Base-by-base conservation (phyloP, 2,113 vertebrate genomes). In the Jaculus jaculus region DNA sequence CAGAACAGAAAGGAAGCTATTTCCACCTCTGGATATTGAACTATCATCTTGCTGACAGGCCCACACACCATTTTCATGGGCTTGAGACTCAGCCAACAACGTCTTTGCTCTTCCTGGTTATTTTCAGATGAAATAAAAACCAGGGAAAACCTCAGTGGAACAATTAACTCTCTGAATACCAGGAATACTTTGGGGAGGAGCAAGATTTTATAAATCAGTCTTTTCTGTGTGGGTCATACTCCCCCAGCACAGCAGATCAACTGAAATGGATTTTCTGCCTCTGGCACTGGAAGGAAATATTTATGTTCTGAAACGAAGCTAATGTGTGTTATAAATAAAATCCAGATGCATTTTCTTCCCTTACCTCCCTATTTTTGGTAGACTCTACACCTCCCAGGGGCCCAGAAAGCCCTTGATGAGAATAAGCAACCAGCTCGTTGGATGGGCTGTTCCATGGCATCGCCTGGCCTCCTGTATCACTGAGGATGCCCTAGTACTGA, bases 101-200 rank as follows among this genome's bases (percentile, higher is more conserved):
- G 28, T 80, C 66, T 89, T 39, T 75, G 65, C 69, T 90, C n/a
- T 81, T 21, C 54, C 86, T 69, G 42, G 34, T 68, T 91, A 20
- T 80, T 89, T 90, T 81, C 79, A 90, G n/a, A 66, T 85, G 51
- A 92, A 95, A 83, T 66, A 74, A 82, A 72, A 85, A 90, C 84
- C 61, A 93, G 80, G 93, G n/a, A 23, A 90, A 92, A 73, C 32
- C 69, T 66, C 89, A 54, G 20, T 78, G 79, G 79, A 63, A 80
- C 74, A 84, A 82, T 85, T 92, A 77, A 42, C 2, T 93, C 72
- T 78, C 39, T 20, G 73, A 87, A 87, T 73, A 47, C 32, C 79
- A 32, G 68, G 84, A 80, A 77, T 84, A 39, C 34, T 92, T n/a
- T 77, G 60, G 58, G 7, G 32, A 75, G 74, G 82, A 94, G 77